Conservation (phyloP, 2,113 vertebrate genomes). For the Neolamprologus variostigma region DNA sequence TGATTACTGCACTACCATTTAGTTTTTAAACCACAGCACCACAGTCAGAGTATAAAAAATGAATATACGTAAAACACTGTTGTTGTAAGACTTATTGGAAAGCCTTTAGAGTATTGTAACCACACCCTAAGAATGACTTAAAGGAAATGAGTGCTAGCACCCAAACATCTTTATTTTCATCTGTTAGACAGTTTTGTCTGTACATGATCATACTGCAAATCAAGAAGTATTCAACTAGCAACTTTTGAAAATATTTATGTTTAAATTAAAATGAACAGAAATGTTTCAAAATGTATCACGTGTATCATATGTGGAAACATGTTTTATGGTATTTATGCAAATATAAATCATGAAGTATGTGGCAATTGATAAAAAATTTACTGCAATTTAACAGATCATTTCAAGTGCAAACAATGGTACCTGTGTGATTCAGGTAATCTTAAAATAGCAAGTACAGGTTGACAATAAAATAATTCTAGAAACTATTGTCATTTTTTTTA, state of each 20-base stretch:
- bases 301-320: background rate
- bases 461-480: background rate
- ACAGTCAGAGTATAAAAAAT: background rate
- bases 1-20: background rate
- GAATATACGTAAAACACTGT: background rate
- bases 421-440: background rate
- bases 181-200: background rate
- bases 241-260: constrained; percentile 24
- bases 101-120: background rate
- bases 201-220: constrained; percentile 43
- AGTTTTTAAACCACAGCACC: background rate
- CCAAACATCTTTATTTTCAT: constrained; percentile 43
- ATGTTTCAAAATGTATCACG: background rate
- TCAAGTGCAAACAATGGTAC: constrained; percentile 32
- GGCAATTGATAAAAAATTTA: constrained; percentile 2
- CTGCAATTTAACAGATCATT: constrained; percentile 16
- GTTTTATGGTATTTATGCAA: background rate
- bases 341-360: background rate
- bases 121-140: background rate
- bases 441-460: background rate
- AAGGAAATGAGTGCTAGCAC: constrained; percentile 14
- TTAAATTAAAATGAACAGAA: constrained; percentile 37
- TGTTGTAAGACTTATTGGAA: background rate
- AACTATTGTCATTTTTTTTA: background rate
- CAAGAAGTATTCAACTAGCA: constrained; percentile 18